Conservation (phyloP, 2,888 invertebrate genomes). For the Cosmia pyralina region DNA sequence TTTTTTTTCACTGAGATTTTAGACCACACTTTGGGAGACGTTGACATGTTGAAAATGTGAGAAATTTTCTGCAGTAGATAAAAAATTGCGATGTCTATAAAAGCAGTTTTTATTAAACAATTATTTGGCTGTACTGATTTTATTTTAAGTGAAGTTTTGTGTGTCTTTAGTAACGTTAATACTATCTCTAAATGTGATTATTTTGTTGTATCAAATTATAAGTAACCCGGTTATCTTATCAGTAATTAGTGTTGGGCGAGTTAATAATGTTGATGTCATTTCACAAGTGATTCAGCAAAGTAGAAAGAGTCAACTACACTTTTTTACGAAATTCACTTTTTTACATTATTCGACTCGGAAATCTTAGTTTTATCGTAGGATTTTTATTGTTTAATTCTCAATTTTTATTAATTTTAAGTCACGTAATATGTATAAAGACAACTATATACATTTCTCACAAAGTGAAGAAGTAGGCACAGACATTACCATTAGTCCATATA, state of each 20-base stretch:
- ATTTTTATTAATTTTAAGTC: no score
- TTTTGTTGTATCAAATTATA: neutral
- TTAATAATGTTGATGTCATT: neutral
- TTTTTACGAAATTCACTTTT: no score
- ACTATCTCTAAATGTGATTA: conserved; percentile 5
- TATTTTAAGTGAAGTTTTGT: neutral
- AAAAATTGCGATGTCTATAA: neutral
- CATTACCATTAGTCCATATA: no score
- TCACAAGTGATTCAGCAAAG: no score
- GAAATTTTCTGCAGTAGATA: conserved; percentile 16
- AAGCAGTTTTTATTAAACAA: neutral
- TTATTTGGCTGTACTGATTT: neutral
- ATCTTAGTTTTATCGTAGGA: no score
- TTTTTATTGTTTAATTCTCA: no score
- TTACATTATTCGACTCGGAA: no score
- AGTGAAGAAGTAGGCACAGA: no score
- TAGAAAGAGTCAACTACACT: no score
- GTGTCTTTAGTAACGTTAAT: neutral
- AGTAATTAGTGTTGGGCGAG: neutral
- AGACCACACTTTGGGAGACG: conserved; percentile 48
- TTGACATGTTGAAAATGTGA: conserved; percentile 14
- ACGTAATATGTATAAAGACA: no score
- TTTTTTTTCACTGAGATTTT: conserved; percentile 48
- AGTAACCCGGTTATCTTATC: conserved; percentile 31
- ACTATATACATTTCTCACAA: no score